Conservation (phyloP, 2,797 vertebrate genomes). For the Alcedo quadribrachys region DNA sequence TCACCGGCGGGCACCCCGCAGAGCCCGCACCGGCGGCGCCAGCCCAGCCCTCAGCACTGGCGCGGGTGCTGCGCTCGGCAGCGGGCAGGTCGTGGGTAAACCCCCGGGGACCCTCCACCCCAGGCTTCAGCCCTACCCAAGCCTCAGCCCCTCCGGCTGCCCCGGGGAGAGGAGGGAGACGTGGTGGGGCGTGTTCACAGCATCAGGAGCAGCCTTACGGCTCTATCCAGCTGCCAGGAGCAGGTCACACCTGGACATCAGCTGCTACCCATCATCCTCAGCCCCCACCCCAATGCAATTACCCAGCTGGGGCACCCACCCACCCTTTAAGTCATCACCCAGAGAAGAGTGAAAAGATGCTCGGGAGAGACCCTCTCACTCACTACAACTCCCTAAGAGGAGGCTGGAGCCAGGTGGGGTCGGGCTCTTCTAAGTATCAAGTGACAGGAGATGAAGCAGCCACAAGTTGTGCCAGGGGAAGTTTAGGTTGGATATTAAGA, state of each 20-base stretch:
- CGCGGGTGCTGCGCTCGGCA: neutral
- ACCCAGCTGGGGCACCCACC: neutral
- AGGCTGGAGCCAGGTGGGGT: neutral
- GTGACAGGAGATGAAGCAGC: neutral
- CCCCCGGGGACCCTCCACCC: neutral
- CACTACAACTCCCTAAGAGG: neutral
- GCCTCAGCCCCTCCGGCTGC: neutral
- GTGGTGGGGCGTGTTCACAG: too few species aligned
- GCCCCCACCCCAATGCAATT: neutral
- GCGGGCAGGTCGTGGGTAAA: neutral
- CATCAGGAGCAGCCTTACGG: neutral
- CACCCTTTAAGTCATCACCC: neutral
- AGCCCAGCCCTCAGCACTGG: neutral
- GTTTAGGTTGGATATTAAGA: neutral
- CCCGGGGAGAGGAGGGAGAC: neutral
- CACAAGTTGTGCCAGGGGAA: neutral
- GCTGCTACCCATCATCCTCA: neutral
- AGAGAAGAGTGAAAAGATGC: neutral
- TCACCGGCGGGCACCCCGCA: neutral
- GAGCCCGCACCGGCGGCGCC: neutral
- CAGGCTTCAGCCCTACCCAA: neutral
- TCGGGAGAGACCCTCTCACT: neutral
- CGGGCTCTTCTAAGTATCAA: neutral
- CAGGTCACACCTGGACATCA: too few species aligned
- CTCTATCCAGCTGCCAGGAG: neutral